phyloP scores from a whole-genome alignment of 2,797 vertebrate species.

The Anniella stebbinsi region DNA sequence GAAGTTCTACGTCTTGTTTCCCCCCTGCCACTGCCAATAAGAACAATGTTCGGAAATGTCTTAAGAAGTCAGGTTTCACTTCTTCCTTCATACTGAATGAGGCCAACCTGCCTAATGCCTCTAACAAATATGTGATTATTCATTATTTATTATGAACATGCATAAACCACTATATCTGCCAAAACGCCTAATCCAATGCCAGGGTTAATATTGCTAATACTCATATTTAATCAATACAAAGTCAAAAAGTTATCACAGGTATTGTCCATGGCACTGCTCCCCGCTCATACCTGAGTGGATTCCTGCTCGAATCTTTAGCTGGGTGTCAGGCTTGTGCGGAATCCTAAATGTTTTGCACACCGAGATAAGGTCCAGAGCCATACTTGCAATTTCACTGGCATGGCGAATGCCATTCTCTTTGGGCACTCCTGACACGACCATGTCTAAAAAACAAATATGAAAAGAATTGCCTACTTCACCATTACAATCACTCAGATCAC shows the following conservation, averaged over 20 bases:
- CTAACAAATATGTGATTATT: background rate
- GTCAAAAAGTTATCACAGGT: background rate
- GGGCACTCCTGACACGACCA: slow-evolving; percentile 88
- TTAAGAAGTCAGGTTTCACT: background rate
- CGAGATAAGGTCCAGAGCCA: slow-evolving; percentile 86
- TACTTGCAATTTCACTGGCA: slow-evolving; percentile 84
- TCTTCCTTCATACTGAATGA: background rate
- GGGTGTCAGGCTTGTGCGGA: slow-evolving; percentile 84
- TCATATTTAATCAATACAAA: background rate
- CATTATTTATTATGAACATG: too few relatives aligned
- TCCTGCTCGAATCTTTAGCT: slow-evolving; percentile 86
- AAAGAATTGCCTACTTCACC: background rate
- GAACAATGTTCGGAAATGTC: background rate
- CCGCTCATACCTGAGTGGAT: slow-evolving; percentile 85
- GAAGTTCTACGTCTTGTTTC: background rate
- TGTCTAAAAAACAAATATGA: slow-evolving; percentile 77
- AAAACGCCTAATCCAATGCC: background rate
- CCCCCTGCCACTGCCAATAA: background rate
- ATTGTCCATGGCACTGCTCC: background rate
- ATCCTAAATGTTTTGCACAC: slow-evolving; percentile 87
- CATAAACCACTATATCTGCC: too few relatives aligned
- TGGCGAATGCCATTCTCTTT: slow-evolving; percentile 86
- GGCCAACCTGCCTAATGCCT: background rate
- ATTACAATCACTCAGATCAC: background rate
- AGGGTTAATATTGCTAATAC: background rate